Percentiles rank a stretch among this genome's conserved stretches.
These are phyloP conservation scores for Oncorhynchus keta DNA, from an alignment of 2,113 vertebrate genomes.

Conservation along the genomic window DNA sequence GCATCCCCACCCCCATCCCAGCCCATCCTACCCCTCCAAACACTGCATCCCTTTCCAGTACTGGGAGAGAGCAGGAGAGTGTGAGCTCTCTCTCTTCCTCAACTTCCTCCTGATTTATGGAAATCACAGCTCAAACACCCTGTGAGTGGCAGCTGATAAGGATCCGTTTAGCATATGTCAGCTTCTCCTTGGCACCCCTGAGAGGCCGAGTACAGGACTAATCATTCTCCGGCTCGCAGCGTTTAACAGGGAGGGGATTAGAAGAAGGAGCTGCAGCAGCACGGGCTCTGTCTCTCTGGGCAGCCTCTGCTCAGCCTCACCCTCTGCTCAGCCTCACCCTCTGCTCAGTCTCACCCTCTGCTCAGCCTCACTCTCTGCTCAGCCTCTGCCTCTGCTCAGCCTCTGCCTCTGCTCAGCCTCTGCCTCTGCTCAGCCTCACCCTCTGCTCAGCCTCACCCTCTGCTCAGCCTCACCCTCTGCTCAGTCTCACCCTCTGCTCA, in stretches of 20 bases:
- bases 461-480: too few relatives aligned
- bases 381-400: too few relatives aligned
- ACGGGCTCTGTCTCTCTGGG: neutral
- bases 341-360: too few relatives aligned
- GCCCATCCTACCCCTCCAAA: neutral
- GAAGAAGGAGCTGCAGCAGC: neutral
- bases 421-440: too few relatives aligned
- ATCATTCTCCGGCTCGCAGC: constrained; percentile 2
- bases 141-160: constrained; percentile 9
- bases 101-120: neutral
- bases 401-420: too few relatives aligned
- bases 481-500: too few relatives aligned
- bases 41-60: neutral
- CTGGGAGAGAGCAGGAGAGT: neutral
- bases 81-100: neutral
- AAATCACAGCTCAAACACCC: neutral
- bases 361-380: too few relatives aligned
- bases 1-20: neutral
- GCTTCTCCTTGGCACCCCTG: constrained; percentile 6
- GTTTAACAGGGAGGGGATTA: constrained; percentile 7
- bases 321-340: too few relatives aligned
- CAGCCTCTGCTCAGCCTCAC: too few relatives aligned
- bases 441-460: too few relatives aligned
- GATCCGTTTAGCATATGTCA: constrained; percentile 4
- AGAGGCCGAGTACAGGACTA: neutral